Evolutionary conservation across 2,113 vertebrate species (phyloP), one percentile per base, ranked within the genome.

Genomic region (Epinephelus cyanopodus): DNA sequence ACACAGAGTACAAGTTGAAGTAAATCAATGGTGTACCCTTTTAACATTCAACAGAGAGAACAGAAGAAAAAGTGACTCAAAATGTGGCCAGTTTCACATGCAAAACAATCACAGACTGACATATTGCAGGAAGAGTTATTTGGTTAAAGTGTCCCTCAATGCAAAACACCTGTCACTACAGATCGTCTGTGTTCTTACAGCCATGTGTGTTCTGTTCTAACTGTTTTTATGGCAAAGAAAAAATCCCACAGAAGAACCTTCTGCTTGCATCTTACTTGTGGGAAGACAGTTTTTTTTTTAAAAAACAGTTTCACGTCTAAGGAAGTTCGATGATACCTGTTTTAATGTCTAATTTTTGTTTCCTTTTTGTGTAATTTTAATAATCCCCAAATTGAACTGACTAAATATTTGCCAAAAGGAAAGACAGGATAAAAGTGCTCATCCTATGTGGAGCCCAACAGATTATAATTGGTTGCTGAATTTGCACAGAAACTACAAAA

Each of bases 41-140:
- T 72, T 27, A 68, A 89, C 87, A 88, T 85, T 90, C 89, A 79
- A 71, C 79, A 82, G 23, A 19, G 50, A 18, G 23, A 82, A 45
- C 52, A 62, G 67, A 39, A n/a, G 15, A 63, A 83, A 86, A 62
- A 71, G 76, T 15, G 78, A 66, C 78, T 79, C 19, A 15, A 54
- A 21, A 5, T 69, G 50, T 69, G 18, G 66, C 50, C 52, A 73
- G 68, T 76, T 88, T 90, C 83, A 92, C 85, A 87, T 77, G 81
- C 76, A 80, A 60, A 45, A 45, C 42, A 45, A 45, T 45, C 42
- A 45, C 11, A 45, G 42, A 45, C 42, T 45, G 42, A 45, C 8
- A 45, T 11, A 10, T 45, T 45, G 11, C 42, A 45, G 14, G 45
- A 72, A n/a, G n/a, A 53, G 52, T 58, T 11, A 1, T 57, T 67